Evolutionary conservation across 2,113 vertebrate species (phyloP), one percentile per base, ranked within the genome.

Genomic region (human): DNA sequence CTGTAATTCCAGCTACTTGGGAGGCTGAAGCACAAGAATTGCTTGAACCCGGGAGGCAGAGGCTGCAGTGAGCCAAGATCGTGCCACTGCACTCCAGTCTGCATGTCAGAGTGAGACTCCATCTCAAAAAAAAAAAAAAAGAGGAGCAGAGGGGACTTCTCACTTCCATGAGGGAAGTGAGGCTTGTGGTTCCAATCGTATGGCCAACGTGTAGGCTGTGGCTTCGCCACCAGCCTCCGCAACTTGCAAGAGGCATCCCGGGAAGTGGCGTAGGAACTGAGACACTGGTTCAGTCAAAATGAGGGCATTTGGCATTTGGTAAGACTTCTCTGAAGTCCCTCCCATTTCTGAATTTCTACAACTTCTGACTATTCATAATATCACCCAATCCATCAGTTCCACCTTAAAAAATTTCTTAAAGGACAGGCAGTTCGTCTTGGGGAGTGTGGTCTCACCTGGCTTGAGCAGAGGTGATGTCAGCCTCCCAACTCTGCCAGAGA

Each of bases 271-370:
- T 3, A 6, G 82, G 35, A 50, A 20, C 81, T 38, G 61, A 68
- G 48, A 27, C 27, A 1, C 0, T 6, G 45, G 43, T 25, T 20
- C 23, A 43, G 72, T 27, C 75, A 18, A 2, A 9, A 23, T 30
- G 32, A 55, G 48, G 20, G 2, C 0, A 0, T 6, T 20, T 52
- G 16, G 2, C 0, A 0, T 6, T 16, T 52, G 32, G 12, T 11
- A 5, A 43, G 68, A 59, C 27, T n/a, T 68, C n/a, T 18, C 81
- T 13, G 35, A 72, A 38, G 52, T 48, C 40, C 48, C 10, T 25
- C 61, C 57, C 23, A 0, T 72, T 40, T 78, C 40, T 20, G 73
- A 64, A 50, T 72, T 68, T 93, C 50, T 64, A 2, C 35, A 43
- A 16, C 78, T n/a, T 22, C 3, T 40, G 14, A 50, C 66, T 18